Base-by-base conservation (phyloP, 2,113 vertebrate species). In the Gambusia affinis region DNA sequence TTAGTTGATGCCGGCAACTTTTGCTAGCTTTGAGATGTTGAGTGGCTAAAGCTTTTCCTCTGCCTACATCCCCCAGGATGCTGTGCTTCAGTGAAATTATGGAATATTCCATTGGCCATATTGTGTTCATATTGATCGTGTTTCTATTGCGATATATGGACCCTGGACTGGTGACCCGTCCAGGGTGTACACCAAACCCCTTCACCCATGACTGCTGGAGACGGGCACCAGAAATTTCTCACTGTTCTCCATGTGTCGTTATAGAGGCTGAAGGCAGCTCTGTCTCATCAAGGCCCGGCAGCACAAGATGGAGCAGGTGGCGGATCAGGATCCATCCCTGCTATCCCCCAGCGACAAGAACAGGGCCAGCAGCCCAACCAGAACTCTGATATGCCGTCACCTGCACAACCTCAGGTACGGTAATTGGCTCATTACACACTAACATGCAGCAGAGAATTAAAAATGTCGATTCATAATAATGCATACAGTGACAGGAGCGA, bases 401-500 rank as follows among this genome's bases (percentile, higher is more conserved):
- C 97, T 19, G 97, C 96, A 62, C 97, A 98, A 70, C 97, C 97
- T 51, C 97, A 98, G 96, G 97, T 98, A 77, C 69, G 29, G 12
- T 47, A 66, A 64, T 60, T 2, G 8, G 8, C 60, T 27, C 28
- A 8, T 8, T 28, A 42, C n/a, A 2, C 5, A 63, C 28, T 22
- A 27, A 61, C 15, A 42, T 31, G 0, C 68, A n/a, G 47, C 29
- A 31, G 27, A 31, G 22, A 24, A 29, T 37, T 35, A 44, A 67
- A 42, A 27, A 7, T 22, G 54, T 47, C 15, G 39, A 31, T 65
- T 61, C 10, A 28, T 14, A 24, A 29, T 19, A 64, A 57, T 77
- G 12, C 60, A 15, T 12, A 47, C 37, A 42, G 51, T 57, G 51
- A n/a, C 51, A 47, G 44, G 39, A 0, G 1, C 1, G 44, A 17